phyloP scores from a whole-genome alignment of 1,140 invertebrate species.

The Zaprionus gabonicus region DNA sequence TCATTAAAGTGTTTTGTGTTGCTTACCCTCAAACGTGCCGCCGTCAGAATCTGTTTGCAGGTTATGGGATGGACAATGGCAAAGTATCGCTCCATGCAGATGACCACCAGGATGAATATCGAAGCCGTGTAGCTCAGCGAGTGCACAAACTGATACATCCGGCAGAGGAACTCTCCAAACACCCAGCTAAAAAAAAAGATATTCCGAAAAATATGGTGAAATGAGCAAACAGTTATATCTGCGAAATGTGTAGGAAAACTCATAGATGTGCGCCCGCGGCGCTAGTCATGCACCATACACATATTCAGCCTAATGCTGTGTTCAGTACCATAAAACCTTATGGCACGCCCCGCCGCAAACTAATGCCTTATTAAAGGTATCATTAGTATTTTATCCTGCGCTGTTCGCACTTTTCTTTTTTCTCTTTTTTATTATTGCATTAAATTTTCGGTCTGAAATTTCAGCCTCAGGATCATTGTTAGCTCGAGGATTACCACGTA shows the following conservation, averaged over 20 bases:
- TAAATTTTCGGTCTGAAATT: slow-evolving; percentile 44
- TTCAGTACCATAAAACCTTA: slow-evolving; percentile 54
- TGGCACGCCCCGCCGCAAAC: slow-evolving; percentile 56
- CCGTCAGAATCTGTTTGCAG: slow-evolving; percentile 91
- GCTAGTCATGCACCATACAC: background rate
- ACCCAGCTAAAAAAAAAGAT: slow-evolving; percentile 89
- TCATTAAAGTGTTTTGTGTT: background rate
- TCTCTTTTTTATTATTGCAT: slow-evolving; percentile 51
- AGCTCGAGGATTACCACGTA: slow-evolving; percentile 62
- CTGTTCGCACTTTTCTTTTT: slow-evolving; percentile 28
- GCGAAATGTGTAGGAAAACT: background rate
- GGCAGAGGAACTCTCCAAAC: slow-evolving; percentile 91
- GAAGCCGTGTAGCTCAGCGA: slow-evolving; percentile 92
- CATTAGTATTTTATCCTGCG: slow-evolving; percentile 64
- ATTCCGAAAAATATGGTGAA: slow-evolving; percentile 10
- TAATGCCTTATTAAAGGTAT: slow-evolving; percentile 71
- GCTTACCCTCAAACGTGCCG: slow-evolving; percentile 88
- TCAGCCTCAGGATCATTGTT: slow-evolving; percentile 50
- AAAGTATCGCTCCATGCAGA: slow-evolving; percentile 92
- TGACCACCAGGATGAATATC: slow-evolving; percentile 92
- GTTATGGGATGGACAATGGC: slow-evolving; percentile 93
- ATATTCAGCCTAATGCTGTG: background rate
- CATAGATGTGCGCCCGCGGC: background rate
- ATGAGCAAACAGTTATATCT: slow-evolving; percentile 41
- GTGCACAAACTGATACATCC: slow-evolving; percentile 93